Conservation (phyloP, 2,113 vertebrate genomes). For the Lophius piscatorius region DNA sequence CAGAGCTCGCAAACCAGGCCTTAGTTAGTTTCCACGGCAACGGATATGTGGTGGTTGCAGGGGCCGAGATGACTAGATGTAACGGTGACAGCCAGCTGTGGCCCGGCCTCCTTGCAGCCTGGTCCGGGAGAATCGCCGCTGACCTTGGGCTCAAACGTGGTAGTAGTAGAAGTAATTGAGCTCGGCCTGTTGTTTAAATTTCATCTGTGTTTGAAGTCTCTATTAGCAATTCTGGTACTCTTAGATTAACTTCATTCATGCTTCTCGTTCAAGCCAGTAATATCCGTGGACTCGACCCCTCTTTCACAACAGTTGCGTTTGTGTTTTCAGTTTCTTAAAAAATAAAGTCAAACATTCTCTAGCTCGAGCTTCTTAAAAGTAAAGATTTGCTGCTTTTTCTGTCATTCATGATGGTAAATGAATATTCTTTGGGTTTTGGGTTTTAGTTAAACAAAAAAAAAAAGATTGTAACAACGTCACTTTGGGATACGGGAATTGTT, state of each 20-base stretch:
- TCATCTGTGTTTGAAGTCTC: background rate
- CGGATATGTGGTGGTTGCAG: constrained; percentile 36
- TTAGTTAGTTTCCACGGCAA: constrained; percentile 63
- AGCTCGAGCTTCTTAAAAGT: too few species aligned
- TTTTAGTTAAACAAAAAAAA: too few species aligned
- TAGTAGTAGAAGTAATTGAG: too few species aligned
- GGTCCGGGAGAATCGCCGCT: background rate
- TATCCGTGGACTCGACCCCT: constrained; percentile 30
- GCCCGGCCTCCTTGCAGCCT: constrained; percentile 3
- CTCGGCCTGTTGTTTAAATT: too few species aligned
- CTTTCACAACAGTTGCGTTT: constrained; percentile 49
- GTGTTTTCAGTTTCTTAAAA: too few species aligned
- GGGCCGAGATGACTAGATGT: constrained; percentile 50
- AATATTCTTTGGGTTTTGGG: too few species aligned
- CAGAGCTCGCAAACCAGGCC: constrained; percentile 40
- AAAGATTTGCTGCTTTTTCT: too few species aligned
- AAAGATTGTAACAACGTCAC: too few species aligned
- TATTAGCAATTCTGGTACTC: background rate
- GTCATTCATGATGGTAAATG: too few species aligned
- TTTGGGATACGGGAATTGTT: too few species aligned
- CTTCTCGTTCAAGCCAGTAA: constrained; percentile 17
- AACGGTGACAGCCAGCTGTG: constrained; percentile 60
- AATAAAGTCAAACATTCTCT: too few species aligned
- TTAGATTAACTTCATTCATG: constrained; percentile 56
- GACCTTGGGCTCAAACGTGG: too few species aligned